phyloP scores from a whole-genome alignment of 1,140 invertebrate genomes.

The Micrasema longulum region DNA sequence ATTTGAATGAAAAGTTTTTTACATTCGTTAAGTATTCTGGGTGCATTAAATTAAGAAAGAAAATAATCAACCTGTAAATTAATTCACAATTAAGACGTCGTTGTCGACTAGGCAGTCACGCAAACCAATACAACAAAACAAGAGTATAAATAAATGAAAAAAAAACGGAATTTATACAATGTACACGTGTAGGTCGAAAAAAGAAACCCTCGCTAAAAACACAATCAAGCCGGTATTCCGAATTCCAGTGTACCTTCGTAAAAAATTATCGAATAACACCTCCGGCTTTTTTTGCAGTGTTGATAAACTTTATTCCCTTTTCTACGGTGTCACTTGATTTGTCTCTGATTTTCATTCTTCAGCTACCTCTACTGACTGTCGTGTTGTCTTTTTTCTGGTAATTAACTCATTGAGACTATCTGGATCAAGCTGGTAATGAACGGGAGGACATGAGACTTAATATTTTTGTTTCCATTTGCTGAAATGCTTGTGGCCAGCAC shows the following conservation, averaged over 20 bases:
- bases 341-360: too few species aligned
- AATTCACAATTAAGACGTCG: slow-evolving; percentile 41
- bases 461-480: slow-evolving; percentile 14
- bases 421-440: slow-evolving; percentile 45
- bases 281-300: too few species aligned
- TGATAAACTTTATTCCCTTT: too few species aligned
- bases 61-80: slow-evolving; percentile 7
- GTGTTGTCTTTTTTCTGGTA: slow-evolving; percentile 49
- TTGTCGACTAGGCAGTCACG: slow-evolving; percentile 33
- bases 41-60: too few species aligned
- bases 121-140: slow-evolving; percentile 16
- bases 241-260: too few species aligned
- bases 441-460: slow-evolving; percentile 23
- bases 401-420: slow-evolving; percentile 49
- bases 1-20: too few species aligned
- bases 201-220: not conserved
- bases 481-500: not conserved
- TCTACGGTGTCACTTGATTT: too few species aligned
- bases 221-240: not conserved
- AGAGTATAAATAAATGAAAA: too few species aligned
- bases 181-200: not conserved
- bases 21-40: too few species aligned
- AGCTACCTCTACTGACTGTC: slow-evolving; percentile 18
- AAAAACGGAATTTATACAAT: not conserved
- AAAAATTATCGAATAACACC: too few species aligned